These are phyloP conservation scores for Paramormyrops kingsleyae DNA, from an alignment of 2,113 vertebrate species.

Conservation along the genomic window DNA sequence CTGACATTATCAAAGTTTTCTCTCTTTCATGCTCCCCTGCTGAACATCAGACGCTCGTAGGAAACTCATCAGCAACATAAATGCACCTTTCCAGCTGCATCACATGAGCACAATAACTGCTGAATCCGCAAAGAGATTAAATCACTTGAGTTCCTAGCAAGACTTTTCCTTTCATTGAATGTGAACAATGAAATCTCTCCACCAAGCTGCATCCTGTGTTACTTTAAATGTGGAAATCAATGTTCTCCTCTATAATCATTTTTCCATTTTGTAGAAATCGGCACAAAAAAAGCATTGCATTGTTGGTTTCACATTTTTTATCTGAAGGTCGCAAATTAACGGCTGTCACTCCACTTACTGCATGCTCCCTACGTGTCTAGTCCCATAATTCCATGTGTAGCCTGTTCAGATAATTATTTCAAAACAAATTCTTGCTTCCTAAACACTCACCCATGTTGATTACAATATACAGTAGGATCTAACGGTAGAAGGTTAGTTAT, in stretches of 20 bases:
- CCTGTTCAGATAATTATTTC: not conserved
- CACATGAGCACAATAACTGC: constrained; percentile 57
- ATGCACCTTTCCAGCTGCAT: constrained; percentile 54
- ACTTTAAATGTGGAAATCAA: constrained; percentile 48
- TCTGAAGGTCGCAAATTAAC: not conserved
- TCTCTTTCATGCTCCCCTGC: not conserved
- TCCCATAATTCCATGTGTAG: not conserved
- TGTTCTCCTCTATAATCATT: constrained; percentile 31
- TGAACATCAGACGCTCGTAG: constrained; percentile 14
- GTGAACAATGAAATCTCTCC: constrained; percentile 71
- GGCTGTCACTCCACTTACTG: not conserved
- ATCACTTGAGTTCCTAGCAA: constrained; percentile 63
- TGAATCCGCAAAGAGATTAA: constrained; percentile 63
- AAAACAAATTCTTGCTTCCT: not conserved
- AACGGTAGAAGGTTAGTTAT: not conserved
- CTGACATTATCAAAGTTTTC: not conserved
- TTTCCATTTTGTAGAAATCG: constrained; percentile 18
- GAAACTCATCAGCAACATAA: constrained; percentile 45
- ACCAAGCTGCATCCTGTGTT: constrained; percentile 64
- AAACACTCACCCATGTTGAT: not conserved
- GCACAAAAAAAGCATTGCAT: constrained; percentile 1
- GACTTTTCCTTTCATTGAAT: constrained; percentile 77
- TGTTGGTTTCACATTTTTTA: constrained; percentile 1
- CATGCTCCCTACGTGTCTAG: not conserved
- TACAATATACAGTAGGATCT: not conserved